Evolutionary conservation across 2,888 invertebrate genomes (phyloP), one percentile per base, ranked within the genome.

Genomic region (Patella depressa): DNA sequence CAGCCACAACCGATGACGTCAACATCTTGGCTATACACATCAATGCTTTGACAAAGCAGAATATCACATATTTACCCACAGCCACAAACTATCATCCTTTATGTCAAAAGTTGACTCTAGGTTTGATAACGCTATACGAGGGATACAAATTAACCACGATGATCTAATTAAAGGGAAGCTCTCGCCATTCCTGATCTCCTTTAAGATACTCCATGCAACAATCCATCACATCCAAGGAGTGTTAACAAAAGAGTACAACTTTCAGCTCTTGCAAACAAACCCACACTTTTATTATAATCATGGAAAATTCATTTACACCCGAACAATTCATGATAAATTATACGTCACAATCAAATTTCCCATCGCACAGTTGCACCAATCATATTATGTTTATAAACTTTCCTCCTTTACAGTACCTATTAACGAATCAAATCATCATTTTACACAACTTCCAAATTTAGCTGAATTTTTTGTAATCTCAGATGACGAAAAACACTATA

Each of bases 1-100:
- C 71, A 71, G 71, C 29, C 24, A 71, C 71, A 71, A 34, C 45
- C 29, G 9, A 71, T n/a, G 71, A 71, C 45, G 71, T 71, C 19
- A 15, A 71, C 15, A 29, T 9, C 15, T 71, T 71, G 45, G 71
- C 71, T 24, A 19, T 11, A 15, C 71, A 24, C 71, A 71, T 71
- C 24, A 71, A 71, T 71, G 71, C 71, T 17, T 17, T 71, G 15
- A 71, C 24, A 15, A 71, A 71, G 19, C 17, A 71, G 15, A 71
- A 71, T 71, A 24, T 24, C 71, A 57, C n/a, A 17, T 17, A 17
- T 17, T 57, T 57, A 17, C n/a, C n/a, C 17, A 57, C 17, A n/a
- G 7, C 7, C 15, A 57, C 5, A 57, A 15, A 15, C 17, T 57
- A 17, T 57, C 57, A 57, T 57, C 15, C 7, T 57, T 57, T 7